Conservation (phyloP, 2,113 vertebrate genomes). For the Scytalopus superciliaris region DNA sequence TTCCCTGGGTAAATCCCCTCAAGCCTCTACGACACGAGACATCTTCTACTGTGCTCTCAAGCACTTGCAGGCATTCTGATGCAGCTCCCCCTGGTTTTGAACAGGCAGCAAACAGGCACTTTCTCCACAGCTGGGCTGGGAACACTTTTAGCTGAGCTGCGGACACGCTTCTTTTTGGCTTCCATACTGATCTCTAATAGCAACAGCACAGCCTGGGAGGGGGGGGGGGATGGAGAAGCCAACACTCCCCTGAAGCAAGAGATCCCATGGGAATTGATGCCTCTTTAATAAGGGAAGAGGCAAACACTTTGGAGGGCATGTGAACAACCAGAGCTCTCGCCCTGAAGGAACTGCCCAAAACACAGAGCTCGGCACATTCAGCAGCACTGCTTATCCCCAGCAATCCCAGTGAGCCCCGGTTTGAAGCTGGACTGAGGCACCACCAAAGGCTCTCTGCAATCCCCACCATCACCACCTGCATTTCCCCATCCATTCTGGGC, state of each 20-base stretch:
- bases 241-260: neutral
- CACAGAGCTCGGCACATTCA: neutral
- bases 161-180: neutral
- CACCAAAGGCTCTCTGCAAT: neutral
- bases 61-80: accelerated
- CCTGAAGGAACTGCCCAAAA: neutral
- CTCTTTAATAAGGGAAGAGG: neutral
- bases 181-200: neutral
- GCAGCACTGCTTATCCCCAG: neutral
- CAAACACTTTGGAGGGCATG: neutral
- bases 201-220: neutral
- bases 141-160: neutral
- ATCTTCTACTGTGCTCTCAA: neutral
- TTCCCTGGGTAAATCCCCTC: neutral
- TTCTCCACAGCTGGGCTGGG: neutral
- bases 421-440: neutral
- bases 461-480: neutral
- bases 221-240: neutral
- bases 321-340: neutral
- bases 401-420: neutral
- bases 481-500: neutral
- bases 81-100: neutral
- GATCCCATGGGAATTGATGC: neutral
- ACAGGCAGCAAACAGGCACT: neutral
- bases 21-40: neutral